Conservation (phyloP, 2,888 invertebrate species). For the Lamproptera curius region DNA sequence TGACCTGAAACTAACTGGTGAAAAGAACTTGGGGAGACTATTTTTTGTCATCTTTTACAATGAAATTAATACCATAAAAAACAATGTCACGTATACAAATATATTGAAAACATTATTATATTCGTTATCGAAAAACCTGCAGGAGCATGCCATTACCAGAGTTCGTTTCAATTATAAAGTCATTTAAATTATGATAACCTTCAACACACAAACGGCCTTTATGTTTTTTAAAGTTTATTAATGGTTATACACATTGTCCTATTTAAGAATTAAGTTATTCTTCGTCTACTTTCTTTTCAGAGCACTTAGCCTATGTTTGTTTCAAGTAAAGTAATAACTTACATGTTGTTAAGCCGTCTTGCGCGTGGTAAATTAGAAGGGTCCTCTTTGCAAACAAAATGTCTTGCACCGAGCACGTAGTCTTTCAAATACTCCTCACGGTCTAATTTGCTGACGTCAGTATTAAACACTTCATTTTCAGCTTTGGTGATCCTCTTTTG, state of each 20-base stretch:
- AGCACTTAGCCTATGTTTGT: background rate
- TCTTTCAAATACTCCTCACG: constrained; percentile 50
- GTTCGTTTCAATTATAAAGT: no score
- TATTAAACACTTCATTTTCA: constrained; percentile 81
- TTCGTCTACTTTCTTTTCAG: background rate
- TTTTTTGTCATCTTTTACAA: no score
- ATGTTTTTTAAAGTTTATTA: background rate
- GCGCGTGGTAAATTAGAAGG: constrained; percentile 86
- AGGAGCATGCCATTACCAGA: no score
- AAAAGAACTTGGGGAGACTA: no score
- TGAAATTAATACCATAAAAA: no score
- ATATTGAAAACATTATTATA: no score
- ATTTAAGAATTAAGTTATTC: background rate
- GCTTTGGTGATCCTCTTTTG: constrained; percentile 66
- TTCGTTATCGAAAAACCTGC: no score
- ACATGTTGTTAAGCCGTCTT: constrained; percentile 80
- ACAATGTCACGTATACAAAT: no score
- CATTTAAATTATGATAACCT: background rate
- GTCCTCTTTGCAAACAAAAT: constrained; percentile 90
- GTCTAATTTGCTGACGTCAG: constrained; percentile 50
- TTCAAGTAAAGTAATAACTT: constrained; percentile 33
- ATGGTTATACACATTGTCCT: background rate
- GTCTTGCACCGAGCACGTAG: constrained; percentile 88
- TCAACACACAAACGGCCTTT: background rate
- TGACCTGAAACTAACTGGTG: no score